A percentile compares a stretch with the other conserved stretches of the same genome.
These are phyloP conservation scores for Nomada goodeniana DNA, from an alignment of 2,888 invertebrate species.

Conservation along the genomic window DNA sequence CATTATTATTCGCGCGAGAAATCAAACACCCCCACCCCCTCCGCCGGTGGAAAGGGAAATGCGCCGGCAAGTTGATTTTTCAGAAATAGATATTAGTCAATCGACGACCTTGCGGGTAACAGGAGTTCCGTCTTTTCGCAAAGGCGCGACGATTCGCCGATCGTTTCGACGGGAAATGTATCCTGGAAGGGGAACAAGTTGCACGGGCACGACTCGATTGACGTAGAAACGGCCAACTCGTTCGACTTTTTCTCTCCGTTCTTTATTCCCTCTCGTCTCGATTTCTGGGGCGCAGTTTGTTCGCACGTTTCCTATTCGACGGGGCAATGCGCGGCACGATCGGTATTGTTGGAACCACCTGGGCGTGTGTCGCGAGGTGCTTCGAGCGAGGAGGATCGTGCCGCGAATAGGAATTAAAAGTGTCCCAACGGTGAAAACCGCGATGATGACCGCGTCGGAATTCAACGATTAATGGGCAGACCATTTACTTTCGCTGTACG, in stretches of 20 bases:
- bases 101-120: conserved; percentile 6
- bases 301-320: not conserved
- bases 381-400: conserved; percentile 41
- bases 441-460: conserved; percentile 24
- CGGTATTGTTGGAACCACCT: not conserved
- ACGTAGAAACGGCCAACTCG: not conserved
- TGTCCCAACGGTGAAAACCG: conserved; percentile 37
- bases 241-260: not conserved
- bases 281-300: not conserved
- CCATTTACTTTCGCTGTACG: conserved; percentile 50
- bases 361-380: conserved; percentile 4
- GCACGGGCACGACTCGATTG: conserved; percentile 3
- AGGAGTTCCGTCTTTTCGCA: conserved; percentile 8
- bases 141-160: not conserved
- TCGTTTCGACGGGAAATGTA: conserved; percentile 6
- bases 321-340: not conserved
- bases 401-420: conserved; percentile 49
- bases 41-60: conserved; percentile 1
- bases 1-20: not conserved
- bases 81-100: conserved; percentile 10
- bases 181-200: conserved; percentile 5
- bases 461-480: conserved; percentile 22
- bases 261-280: not conserved
- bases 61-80: conserved; percentile 21
- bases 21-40: not conserved